phyloP scores from a whole-genome alignment of 2,888 invertebrate species.

The Euplagia quadripunctaria region DNA sequence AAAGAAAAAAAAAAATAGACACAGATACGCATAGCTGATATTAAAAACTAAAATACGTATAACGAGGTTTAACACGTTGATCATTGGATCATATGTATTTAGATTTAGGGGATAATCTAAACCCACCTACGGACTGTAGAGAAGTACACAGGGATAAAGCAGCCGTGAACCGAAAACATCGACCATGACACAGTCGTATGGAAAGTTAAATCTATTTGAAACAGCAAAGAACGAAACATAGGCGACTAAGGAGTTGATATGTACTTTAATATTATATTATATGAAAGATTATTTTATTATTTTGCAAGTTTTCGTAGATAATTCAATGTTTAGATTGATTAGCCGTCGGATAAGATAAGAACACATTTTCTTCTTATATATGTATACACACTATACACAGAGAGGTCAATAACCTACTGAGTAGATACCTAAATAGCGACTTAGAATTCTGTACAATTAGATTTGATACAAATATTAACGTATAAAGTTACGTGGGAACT shows the following conservation, averaged over 20 bases:
- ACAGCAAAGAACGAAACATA: too few species aligned
- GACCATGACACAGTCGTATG: background rate
- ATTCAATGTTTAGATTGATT: background rate
- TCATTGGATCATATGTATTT: background rate
- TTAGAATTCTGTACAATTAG: conserved; percentile 3
- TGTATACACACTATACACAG: background rate
- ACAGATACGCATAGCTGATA: too few species aligned
- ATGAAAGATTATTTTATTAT: too few species aligned
- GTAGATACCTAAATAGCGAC: background rate
- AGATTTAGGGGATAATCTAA: background rate
- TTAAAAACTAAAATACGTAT: too few species aligned
- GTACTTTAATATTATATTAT: too few species aligned
- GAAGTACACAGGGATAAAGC: background rate
- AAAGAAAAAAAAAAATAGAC: too few species aligned
- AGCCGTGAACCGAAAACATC: background rate
- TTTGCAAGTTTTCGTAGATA: too few species aligned
- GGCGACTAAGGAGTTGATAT: too few species aligned
- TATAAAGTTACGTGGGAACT: conserved; percentile 31
- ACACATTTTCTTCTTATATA: background rate
- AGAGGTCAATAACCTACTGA: background rate
- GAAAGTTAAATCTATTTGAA: background rate
- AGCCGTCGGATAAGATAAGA: conserved; percentile 4
- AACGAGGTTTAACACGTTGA: too few species aligned
- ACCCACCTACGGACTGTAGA: background rate
- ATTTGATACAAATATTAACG: conserved; percentile 23